Base-by-base conservation (phyloP, 1,140 invertebrate species). In the Brachionus sp. region DNA sequence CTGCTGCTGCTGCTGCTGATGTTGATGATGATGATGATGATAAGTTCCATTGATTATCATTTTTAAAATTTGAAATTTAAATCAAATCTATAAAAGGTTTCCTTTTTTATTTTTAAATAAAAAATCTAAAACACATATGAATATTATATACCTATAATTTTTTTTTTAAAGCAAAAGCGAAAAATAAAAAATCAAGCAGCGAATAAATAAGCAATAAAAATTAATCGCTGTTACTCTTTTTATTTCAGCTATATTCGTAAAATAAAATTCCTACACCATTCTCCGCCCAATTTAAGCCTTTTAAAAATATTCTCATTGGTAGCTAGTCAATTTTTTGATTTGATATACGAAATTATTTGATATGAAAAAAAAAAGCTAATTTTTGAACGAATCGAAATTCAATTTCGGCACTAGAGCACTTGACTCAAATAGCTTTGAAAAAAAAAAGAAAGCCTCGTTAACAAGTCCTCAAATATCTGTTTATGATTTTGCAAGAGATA, bases 161-260 rank as follows among this genome's bases (percentile, higher is more conserved):
- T 29, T 29, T 29, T 29, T 33, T 5, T n/a, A n/a, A n/a, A 66
- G 33, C 33, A 66, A 66, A 73, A 39, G 35, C 33, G 5, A 73
- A 73, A n/a, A 39, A 73, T 37, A 13, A 70, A 73, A 42, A 73
- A 73, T 73, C 68, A 73, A 73, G 37, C 68, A 73, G 68, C 33
- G 68, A 73, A 73, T 73, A 73, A 39, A 73, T 73, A 42, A 73
- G 68, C 68, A 73, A 73, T 73, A 73, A 73, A 66, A 73, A 73
- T 73, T 73, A 73, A 73, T 73, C 68, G 68, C 68, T 73, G 33
- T 33, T 66, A 35, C 25, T 66, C 62, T 66, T 73, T 73, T 73
- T 73, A 73, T 73, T 37, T 35, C 33, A 39, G 33, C 16, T 37
- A 42, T 9, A 53, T 53, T 19, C 16, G 50, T 1, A 53, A 53